Evolutionary conservation across 2,888 invertebrate genomes (phyloP).

Genomic region (Cheilosia impressa): DNA sequence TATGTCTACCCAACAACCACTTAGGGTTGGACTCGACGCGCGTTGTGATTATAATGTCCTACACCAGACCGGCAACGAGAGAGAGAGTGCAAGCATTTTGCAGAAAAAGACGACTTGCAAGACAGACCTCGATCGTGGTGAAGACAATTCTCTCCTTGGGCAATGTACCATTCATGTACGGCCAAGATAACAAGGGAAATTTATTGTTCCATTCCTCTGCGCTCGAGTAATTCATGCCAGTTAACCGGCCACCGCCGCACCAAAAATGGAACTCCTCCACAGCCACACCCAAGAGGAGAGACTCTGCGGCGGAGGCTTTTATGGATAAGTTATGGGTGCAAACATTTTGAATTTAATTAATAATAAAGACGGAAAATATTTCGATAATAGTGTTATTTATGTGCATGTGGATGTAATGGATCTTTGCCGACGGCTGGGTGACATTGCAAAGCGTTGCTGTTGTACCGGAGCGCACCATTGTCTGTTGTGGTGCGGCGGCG

Average conservation of each 20-base stretch:
- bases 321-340: constrained; percentile 69
- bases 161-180: constrained; percentile 71
- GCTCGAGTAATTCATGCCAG: constrained; percentile 1
- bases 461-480: neutral
- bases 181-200: constrained; percentile 65
- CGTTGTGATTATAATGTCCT: constrained; percentile 36
- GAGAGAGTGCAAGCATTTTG: constrained; percentile 39
- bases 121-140: constrained; percentile 52
- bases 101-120: constrained; percentile 34
- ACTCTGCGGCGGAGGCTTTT: constrained; percentile 39
- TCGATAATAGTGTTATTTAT: constrained; percentile 71
- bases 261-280: constrained; percentile 11
- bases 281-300: neutral
- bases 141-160: constrained; percentile 72
- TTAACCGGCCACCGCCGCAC: constrained; percentile 14
- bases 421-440: constrained; percentile 12
- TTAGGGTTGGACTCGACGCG: constrained; percentile 21
- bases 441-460: constrained; percentile 5
- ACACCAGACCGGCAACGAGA: constrained; percentile 12
- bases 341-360: constrained; percentile 75
- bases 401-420: constrained; percentile 60
- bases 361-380: constrained; percentile 69
- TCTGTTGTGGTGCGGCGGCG: constrained; percentile 19
- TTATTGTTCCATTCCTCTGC: constrained; percentile 41
- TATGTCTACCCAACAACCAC: constrained; percentile 10